These are phyloP conservation scores for Daktulosphaira vitifoliae DNA, from an alignment of 1,140 invertebrate species.

Conservation along the genomic window DNA sequence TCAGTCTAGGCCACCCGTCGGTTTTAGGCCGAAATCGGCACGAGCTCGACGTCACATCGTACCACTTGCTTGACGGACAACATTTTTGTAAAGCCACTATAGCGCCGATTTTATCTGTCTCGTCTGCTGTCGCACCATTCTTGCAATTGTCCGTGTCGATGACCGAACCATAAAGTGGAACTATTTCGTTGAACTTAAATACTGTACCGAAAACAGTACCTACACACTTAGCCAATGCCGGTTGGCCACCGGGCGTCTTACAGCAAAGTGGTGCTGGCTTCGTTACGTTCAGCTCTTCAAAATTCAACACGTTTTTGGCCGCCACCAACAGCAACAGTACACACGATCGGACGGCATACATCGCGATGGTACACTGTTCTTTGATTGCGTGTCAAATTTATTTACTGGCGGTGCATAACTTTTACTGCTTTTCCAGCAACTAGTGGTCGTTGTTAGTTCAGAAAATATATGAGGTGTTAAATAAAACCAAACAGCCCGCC, in stretches of 20 bases:
- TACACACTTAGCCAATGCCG: too few species aligned
- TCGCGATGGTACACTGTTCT: constrained; percentile 6
- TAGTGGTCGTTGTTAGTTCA: too few species aligned
- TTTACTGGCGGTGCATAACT: too few species aligned
- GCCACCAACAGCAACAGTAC: background rate
- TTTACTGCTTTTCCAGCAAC: too few species aligned
- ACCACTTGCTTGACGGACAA: background rate
- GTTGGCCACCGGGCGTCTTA: background rate
- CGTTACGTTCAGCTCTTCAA: too few species aligned
- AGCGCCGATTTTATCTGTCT: too few species aligned
- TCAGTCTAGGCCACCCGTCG: background rate
- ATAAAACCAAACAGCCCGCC: too few species aligned
- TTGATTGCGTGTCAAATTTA: background rate
- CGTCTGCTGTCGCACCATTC: too few species aligned
- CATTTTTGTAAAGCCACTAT: background rate
- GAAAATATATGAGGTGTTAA: too few species aligned
- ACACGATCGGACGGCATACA: constrained; percentile 20
- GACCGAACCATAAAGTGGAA: background rate
- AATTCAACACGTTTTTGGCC: too few species aligned
- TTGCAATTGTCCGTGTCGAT: background rate
- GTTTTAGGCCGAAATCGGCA: background rate
- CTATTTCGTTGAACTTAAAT: background rate
- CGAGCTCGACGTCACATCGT: background rate
- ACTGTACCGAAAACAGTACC: background rate
- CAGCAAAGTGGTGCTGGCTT: background rate